Percentiles rank a stretch among this genome's conserved stretches.
These are phyloP conservation scores for Podotricha telesiphe DNA, from an alignment of 2,888 invertebrate species.

Conservation along the genomic window DNA sequence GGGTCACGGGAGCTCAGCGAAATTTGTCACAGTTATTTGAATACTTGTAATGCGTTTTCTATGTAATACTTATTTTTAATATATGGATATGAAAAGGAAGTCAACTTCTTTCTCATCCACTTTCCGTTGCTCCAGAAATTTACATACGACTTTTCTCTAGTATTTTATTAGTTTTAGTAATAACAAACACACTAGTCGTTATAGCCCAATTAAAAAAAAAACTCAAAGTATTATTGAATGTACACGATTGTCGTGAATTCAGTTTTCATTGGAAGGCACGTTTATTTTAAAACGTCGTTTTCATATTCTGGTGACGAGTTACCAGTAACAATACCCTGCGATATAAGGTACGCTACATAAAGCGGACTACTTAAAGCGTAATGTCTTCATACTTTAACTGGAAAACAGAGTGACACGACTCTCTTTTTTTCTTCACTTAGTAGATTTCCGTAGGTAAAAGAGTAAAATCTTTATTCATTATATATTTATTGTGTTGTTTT, in stretches of 20 bases:
- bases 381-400: neutral
- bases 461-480: too few relatives aligned
- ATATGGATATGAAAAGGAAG: too few relatives aligned
- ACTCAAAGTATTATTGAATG: too few relatives aligned
- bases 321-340: neutral
- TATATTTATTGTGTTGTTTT: too few relatives aligned
- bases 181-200: neutral
- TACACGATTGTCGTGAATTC: neutral
- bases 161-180: too few relatives aligned
- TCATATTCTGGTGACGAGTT: neutral
- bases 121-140: too few relatives aligned
- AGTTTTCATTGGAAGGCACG: neutral
- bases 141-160: too few relatives aligned
- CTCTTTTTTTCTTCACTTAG: neutral
- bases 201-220: neutral
- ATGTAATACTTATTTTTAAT: conserved; percentile 7
- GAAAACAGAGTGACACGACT: neutral
- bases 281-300: neutral
- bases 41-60: conserved; percentile 24
- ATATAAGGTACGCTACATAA: neutral
- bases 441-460: too few relatives aligned
- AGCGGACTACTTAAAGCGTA: neutral
- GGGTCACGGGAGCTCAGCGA: conserved; percentile 26
- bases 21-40: conserved; percentile 30
- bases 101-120: too few relatives aligned